Conservation (phyloP, 1,140 invertebrate species). For the Caenorhabditis remanei region DNA sequence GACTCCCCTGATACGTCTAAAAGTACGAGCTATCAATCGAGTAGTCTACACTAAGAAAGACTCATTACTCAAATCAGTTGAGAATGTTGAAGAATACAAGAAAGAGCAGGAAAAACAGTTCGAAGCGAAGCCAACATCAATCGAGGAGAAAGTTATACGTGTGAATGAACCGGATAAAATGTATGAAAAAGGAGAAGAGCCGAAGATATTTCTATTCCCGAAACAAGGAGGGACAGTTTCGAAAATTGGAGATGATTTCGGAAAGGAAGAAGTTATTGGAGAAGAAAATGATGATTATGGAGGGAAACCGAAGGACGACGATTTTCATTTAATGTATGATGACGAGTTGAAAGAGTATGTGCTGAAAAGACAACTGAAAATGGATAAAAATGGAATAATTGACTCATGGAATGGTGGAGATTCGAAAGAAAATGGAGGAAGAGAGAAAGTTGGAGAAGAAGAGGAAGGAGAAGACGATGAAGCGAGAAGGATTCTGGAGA, state of each 20-base stretch:
- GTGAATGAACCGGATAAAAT: slow-evolving; percentile 36
- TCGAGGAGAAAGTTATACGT: neutral
- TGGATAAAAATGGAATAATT: slow-evolving; percentile 44
- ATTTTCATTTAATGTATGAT: slow-evolving; percentile 47
- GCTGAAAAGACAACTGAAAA: slow-evolving; percentile 17
- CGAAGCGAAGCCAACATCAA: neutral
- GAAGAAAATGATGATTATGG: neutral
- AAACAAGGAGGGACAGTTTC: slow-evolving; percentile 22
- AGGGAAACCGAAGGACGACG: slow-evolving; percentile 10
- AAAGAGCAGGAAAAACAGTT: slow-evolving; percentile 24
- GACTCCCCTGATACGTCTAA: neutral
- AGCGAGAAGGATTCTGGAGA: slow-evolving; percentile 28
- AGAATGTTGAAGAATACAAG: slow-evolving; percentile 10
- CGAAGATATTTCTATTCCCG: slow-evolving; percentile 27
- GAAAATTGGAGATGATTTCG: neutral
- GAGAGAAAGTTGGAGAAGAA: neutral
- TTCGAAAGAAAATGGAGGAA: slow-evolving; percentile 18
- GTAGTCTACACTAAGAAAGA: slow-evolving; percentile 53
- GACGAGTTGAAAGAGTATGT: slow-evolving; percentile 39
- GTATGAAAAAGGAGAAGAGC: slow-evolving; percentile 49
- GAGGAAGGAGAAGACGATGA: slow-evolving; percentile 34
- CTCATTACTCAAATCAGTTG: neutral
- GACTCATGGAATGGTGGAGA: slow-evolving; percentile 25
- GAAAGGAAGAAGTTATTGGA: neutral
- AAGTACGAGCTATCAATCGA: slow-evolving; percentile 18